Percentiles rank a stretch among this genome's conserved stretches.
These are phyloP conservation scores for Catagonus wagneri DNA, from an alignment of 2,113 vertebrate species.

Conservation along the genomic window DNA sequence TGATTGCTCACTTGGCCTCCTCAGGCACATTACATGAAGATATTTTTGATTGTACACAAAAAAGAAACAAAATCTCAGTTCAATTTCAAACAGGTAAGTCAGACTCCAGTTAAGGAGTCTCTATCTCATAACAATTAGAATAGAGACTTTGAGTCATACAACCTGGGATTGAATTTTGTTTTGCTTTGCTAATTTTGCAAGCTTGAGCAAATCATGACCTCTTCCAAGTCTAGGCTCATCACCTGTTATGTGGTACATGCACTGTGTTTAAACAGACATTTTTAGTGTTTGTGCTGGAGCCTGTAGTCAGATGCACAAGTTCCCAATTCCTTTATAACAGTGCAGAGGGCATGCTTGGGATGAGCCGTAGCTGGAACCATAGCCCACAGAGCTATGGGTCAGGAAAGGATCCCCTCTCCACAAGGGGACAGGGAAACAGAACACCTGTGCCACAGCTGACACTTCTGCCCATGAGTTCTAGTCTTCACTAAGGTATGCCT, in stretches of 20 bases:
- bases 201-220: not conserved
- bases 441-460: not conserved
- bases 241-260: not conserved
- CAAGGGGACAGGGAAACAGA: not conserved
- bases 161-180: not conserved
- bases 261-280: not conserved
- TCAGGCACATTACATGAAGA: not conserved
- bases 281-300: not conserved
- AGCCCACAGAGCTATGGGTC: not conserved
- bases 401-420: not conserved
- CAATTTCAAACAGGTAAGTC: not conserved
- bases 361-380: not conserved
- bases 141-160: not conserved
- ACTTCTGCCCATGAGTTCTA: not conserved
- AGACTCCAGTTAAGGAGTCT: not conserved
- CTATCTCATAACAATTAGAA: not conserved
- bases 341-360: not conserved
- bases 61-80: not conserved
- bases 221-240: not conserved
- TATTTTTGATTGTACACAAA: not conserved
- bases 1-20: slow-evolving; percentile 23
- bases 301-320: not conserved
- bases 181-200: not conserved
- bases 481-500: not conserved
- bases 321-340: not conserved